A percentile compares a stretch with the other conserved stretches of the same genome.
Conservation (phyloP, 37 sponge, comb jelly and placozoan genomes). For the Agelas oroides region DNA sequence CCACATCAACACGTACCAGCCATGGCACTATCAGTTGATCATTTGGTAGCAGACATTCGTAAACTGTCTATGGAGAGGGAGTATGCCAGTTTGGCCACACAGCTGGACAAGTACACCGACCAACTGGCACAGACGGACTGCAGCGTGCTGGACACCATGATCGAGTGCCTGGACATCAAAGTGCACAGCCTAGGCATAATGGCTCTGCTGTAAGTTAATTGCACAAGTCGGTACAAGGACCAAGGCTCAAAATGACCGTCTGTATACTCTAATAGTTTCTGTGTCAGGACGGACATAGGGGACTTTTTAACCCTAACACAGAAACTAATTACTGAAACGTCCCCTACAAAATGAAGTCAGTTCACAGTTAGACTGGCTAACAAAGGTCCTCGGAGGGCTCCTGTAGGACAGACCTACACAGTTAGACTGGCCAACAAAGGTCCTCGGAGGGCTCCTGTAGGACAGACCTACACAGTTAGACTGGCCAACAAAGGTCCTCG, state of each 20-base stretch:
- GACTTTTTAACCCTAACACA: too few species aligned
- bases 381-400: too few species aligned
- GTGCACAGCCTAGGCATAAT: slow-evolving; percentile 59
- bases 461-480: too few species aligned
- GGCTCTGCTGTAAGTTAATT: slow-evolving; percentile 53
- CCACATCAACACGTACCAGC: too few species aligned
- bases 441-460: too few species aligned
- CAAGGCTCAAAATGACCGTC: not conserved
- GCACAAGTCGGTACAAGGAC: not conserved
- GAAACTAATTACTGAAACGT: too few species aligned
- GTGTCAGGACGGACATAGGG: too few species aligned
- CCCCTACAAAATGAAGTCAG: too few species aligned
- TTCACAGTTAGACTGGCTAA: too few species aligned
- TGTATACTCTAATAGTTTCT: slow-evolving; percentile 15
- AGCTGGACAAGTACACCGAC: slow-evolving; percentile 30
- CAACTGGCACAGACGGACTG: slow-evolving; percentile 9
- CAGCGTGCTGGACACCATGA: slow-evolving; percentile 52
- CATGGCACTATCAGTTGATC: slow-evolving; percentile 48
- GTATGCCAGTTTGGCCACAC: slow-evolving; percentile 19
- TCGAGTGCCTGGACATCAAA: slow-evolving; percentile 39
- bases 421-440: too few species aligned
- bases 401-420: too few species aligned
- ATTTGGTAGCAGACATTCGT: slow-evolving; percentile 55
- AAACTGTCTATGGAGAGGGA: slow-evolving; percentile 26
- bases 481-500: too few species aligned